Conservation (phyloP, 1,140 invertebrate genomes). For the Thalassaphorura encarpata region DNA sequence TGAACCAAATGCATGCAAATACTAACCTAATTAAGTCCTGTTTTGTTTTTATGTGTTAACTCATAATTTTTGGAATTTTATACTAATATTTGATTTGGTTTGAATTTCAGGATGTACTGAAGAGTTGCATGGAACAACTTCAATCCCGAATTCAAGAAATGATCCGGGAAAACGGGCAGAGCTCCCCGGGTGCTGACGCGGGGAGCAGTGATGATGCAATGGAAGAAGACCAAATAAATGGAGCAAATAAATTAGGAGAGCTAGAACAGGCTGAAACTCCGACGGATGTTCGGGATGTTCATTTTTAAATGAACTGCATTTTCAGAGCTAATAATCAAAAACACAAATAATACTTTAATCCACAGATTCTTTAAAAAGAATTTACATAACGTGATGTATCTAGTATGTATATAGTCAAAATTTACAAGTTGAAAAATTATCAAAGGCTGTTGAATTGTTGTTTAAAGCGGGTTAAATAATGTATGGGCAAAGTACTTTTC, state of each 20-base stretch:
- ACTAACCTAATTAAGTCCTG: slow-evolving; percentile 5
- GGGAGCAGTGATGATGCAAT: slow-evolving; percentile 2
- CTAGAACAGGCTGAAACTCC: slow-evolving; percentile 28
- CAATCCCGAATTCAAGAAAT: slow-evolving; percentile 4
- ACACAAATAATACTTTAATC: no score
- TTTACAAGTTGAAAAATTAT: no score
- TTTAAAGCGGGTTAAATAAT: no score
- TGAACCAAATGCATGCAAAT: slow-evolving; percentile 15
- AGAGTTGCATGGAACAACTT: slow-evolving; percentile 24
- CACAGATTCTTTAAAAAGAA: no score
- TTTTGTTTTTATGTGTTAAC: not conserved
- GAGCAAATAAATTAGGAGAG: slow-evolving; percentile 25
- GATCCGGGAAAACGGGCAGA: slow-evolving; percentile 25
- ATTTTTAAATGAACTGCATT: no score
- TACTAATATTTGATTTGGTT: slow-evolving; percentile 8
- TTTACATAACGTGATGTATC: no score
- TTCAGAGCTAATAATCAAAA: no score
- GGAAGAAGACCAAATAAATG: no score
- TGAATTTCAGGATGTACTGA: slow-evolving; percentile 24
- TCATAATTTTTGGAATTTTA: not conserved
- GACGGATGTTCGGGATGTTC: slow-evolving; percentile 28
- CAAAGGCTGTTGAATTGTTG: no score
- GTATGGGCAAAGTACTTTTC: no score
- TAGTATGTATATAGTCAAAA: no score
- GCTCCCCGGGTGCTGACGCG: slow-evolving; percentile 19